Conservation (phyloP, 2,113 vertebrate genomes). For the Ia io region DNA sequence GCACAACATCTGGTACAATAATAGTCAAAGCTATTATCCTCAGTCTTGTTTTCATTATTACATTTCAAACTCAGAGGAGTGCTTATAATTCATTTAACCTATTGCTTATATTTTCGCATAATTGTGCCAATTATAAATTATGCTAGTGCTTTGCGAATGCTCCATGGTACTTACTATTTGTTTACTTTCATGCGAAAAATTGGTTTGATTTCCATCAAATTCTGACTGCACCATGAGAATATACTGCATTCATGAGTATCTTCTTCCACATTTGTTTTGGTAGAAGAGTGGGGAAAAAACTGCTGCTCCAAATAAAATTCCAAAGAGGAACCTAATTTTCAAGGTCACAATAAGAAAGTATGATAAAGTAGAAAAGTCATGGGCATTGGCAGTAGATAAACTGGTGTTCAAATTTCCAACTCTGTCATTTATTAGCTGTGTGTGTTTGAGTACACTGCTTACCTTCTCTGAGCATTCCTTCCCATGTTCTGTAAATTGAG, state of each 20-base stretch:
- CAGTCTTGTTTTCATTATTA: not conserved
- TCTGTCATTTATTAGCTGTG: not conserved
- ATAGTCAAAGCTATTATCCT: slow-evolving; percentile 5
- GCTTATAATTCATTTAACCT: not conserved
- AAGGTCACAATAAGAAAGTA: not conserved
- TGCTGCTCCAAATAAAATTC: not conserved
- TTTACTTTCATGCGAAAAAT: slow-evolving; percentile 38
- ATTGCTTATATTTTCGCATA: not conserved
- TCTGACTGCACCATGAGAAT: not conserved
- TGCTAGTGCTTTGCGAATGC: not conserved
- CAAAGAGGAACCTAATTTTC: not conserved
- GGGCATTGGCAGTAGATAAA: not conserved
- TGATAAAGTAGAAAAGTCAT: not conserved
- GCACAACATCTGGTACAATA: not conserved
- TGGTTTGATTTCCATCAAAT: not conserved
- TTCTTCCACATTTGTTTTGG: not conserved
- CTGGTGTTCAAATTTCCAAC: not conserved
- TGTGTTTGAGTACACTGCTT: not conserved
- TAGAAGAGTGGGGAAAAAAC: not conserved
- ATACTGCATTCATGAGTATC: not conserved
- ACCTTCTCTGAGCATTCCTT: slow-evolving; percentile 2
- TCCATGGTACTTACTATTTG: not conserved
- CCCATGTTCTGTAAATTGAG: not conserved
- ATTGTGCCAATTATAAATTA: slow-evolving; percentile 30
- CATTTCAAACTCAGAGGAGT: not conserved